Conservation (phyloP, 2,797 vertebrate species). For the Nyctibius grandis region DNA sequence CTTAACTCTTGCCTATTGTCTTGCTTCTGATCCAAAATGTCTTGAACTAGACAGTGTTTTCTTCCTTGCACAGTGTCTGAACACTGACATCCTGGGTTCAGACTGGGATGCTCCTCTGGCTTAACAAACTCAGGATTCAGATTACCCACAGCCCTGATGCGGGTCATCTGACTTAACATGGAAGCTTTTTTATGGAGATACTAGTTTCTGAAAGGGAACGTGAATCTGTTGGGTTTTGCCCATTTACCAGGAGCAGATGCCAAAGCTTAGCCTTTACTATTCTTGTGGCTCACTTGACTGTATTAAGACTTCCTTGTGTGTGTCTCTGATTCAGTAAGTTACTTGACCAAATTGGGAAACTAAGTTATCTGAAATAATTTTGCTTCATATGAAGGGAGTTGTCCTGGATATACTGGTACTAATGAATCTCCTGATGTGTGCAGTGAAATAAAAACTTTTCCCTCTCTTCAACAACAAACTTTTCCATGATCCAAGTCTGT, state of each 20-base stretch:
- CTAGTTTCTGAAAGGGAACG: background rate
- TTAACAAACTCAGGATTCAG: background rate
- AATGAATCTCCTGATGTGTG: background rate
- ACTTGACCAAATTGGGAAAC: background rate
- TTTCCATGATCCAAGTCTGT: background rate
- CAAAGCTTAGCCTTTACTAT: background rate
- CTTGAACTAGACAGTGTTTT: background rate
- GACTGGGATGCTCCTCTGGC: background rate
- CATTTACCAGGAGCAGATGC: background rate
- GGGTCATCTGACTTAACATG: background rate
- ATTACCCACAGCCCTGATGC: background rate
- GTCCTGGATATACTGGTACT: background rate
- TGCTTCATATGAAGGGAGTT: background rate
- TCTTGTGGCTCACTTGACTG: background rate
- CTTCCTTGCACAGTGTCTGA: background rate
- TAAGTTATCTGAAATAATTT: background rate
- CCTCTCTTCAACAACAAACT: background rate
- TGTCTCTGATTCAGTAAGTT: background rate
- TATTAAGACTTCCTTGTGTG: background rate
- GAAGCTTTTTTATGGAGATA: background rate
- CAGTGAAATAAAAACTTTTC: background rate
- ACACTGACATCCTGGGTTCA: background rate
- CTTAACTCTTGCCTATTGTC: background rate
- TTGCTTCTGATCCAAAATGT: background rate
- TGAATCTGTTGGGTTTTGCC: background rate